Conservation (phyloP, 2,113 vertebrate species). For the Ictalurus punctatus region DNA sequence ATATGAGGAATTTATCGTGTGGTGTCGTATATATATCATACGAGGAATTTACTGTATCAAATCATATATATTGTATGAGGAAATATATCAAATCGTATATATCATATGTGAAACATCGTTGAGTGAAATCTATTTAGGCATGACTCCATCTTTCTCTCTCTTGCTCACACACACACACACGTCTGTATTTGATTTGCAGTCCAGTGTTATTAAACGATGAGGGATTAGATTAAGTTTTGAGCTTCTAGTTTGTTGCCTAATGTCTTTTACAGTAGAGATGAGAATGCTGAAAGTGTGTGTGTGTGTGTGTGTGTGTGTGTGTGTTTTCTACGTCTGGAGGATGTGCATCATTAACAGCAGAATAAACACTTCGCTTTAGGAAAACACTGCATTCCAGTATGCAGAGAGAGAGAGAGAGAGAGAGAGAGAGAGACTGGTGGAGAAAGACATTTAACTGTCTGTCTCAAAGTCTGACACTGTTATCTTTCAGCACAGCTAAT, state of each 20-base stretch:
- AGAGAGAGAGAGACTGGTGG: neutral
- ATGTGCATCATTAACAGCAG: slow-evolving; percentile 27
- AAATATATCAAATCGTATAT: too few species aligned
- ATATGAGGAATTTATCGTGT: too few species aligned
- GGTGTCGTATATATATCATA: too few species aligned
- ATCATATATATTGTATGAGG: too few species aligned
- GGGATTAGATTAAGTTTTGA: slow-evolving; percentile 17
- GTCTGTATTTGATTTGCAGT: neutral
- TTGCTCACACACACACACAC: neutral
- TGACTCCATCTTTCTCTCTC: neutral
- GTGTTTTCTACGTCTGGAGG: slow-evolving; percentile 10
- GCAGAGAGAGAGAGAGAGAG: neutral
- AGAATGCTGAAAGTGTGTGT: slow-evolving; percentile 48
- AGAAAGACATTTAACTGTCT: neutral
- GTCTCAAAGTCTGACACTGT: neutral
- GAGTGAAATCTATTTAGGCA: neutral
- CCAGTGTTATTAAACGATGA: slow-evolving; percentile 7
- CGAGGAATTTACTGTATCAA: too few species aligned
- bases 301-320: slow-evolving; percentile 25
- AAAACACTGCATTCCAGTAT: slow-evolving; percentile 17
- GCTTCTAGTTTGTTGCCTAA: slow-evolving; percentile 53
- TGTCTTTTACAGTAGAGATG: slow-evolving; percentile 77
- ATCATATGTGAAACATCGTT: neutral
- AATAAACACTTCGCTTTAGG: slow-evolving; percentile 5
- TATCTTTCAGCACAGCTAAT: neutral